Evolutionary conservation across 37 sponge, comb jelly and placozoan genomes (phyloP), one percentile per base, ranked within the genome.

Genomic region (Aplysina aerophoba): DNA sequence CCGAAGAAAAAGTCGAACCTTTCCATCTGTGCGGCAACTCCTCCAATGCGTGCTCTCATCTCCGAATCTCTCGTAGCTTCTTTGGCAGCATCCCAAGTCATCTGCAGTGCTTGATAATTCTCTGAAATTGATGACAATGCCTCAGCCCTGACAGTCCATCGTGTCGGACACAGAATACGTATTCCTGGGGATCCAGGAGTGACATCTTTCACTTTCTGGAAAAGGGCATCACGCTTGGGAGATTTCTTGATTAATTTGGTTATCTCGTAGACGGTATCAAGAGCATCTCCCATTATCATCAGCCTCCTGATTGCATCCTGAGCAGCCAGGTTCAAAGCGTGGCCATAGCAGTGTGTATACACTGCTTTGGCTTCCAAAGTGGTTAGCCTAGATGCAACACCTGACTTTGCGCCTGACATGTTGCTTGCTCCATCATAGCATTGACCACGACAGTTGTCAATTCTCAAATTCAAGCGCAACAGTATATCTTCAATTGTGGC

Each of bases 71-170:
- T 24, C 24, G 71, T 73, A 84, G 35, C 15, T 12, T 55, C 41
- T 25, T 53, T 3, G 41, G 84, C 84, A 2, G 2, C n/a, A 22
- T 84, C 73, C 85, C 85, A 66, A 55, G 71, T 55, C 73, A 71
- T 56, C 38, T 71, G 20, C 3, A 84, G 73, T 35, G 38, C 73
- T 44, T 27, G 25, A 44, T 84, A 84, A 69, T 84, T 84, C 20
- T 39, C 15, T 21, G 57, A 12, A 34, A 81, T 81, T 15, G 60
- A 57, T 27, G 25, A 50, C 72, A 84, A 21, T 28, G 85, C 68
- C 25, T 84, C 85, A 34, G 85, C 73, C 19, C 56, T 50, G 30
- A 84, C 85, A 50, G 28, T 84, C 84, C 84, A 84, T 84, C 50
- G 15, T 75, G 78, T 75, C 11, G 78, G 78, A 22, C 78, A 75